Conservation (phyloP, 2,113 vertebrate species). For the Emydocephalus ijimae region DNA sequence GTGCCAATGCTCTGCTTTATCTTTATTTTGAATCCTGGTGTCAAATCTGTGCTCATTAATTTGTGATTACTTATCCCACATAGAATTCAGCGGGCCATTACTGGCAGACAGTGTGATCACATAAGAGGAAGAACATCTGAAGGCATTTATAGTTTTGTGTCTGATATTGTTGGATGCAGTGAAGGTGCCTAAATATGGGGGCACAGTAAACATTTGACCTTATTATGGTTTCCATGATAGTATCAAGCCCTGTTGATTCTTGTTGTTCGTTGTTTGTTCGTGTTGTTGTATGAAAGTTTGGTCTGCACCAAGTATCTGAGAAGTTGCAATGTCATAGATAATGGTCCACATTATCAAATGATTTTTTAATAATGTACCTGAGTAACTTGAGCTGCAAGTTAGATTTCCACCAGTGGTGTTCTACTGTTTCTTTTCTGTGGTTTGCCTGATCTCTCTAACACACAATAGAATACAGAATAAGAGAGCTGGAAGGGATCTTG, state of each 20-base stretch:
- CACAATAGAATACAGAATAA: neutral
- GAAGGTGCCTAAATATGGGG: neutral
- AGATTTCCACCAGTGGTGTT: neutral
- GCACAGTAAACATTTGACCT: neutral
- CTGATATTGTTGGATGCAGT: neutral
- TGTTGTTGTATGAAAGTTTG: neutral
- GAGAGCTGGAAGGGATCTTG: neutral
- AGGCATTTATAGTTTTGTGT: neutral
- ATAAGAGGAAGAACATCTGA: neutral
- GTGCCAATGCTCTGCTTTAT: neutral
- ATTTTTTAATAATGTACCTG: neutral
- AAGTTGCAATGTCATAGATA: neutral
- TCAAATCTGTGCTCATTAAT: neutral
- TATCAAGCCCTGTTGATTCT: neutral
- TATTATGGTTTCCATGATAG: neutral
- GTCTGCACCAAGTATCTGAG: neutral
- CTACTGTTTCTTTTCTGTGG: neutral
- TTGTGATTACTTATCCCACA: neutral
- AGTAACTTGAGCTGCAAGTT: neutral
- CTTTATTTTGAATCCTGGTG: neutral
- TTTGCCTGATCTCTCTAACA: neutral
- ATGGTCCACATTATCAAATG: neutral
- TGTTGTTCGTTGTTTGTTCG: neutral
- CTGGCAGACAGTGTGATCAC: neutral
- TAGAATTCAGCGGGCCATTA: neutral